Evolutionary conservation across 2,888 invertebrate species (phyloP).

Genomic region (Altica lythri): DNA sequence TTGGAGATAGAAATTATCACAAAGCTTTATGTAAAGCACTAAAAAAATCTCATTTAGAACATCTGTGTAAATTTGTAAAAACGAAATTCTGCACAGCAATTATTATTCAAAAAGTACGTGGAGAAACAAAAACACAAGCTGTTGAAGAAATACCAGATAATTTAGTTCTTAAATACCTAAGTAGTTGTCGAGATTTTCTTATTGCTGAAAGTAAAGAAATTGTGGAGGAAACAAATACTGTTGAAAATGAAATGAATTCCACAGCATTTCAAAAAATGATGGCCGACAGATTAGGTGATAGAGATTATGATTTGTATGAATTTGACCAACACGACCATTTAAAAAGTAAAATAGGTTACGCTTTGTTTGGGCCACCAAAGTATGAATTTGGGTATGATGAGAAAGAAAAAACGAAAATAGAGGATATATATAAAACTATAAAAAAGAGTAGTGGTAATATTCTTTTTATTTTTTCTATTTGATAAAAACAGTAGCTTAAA

Average conservation of each 20-base stretch:
- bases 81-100: conserved; percentile 13
- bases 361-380: conserved; percentile 60
- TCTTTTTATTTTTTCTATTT: conserved; percentile 3
- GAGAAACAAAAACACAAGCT: conserved; percentile 9
- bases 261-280: conserved; percentile 61
- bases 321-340: conserved; percentile 59
- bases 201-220: conserved; percentile 36
- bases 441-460: conserved; percentile 44
- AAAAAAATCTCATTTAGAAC: conserved; percentile 35
- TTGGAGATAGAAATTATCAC: conserved; percentile 41
- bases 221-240: conserved; percentile 30
- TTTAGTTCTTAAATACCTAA: conserved; percentile 35
- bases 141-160: conserved; percentile 32
- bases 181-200: conserved; percentile 34
- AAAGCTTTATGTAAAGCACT: conserved; percentile 39
- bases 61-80: conserved; percentile 32
- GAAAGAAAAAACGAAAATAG: conserved; percentile 43
- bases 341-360: conserved; percentile 63
- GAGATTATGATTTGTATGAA: conserved; percentile 63
- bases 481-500: too few species aligned
- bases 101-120: conserved; percentile 21
- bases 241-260: conserved; percentile 41
- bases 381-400: conserved; percentile 50
- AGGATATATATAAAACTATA: conserved; percentile 44
- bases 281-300: conserved; percentile 63